Percentiles rank a stretch among this genome's conserved stretches.
Conservation (phyloP, 2,113 vertebrate species). For the Protomyctophum bolini region DNA sequence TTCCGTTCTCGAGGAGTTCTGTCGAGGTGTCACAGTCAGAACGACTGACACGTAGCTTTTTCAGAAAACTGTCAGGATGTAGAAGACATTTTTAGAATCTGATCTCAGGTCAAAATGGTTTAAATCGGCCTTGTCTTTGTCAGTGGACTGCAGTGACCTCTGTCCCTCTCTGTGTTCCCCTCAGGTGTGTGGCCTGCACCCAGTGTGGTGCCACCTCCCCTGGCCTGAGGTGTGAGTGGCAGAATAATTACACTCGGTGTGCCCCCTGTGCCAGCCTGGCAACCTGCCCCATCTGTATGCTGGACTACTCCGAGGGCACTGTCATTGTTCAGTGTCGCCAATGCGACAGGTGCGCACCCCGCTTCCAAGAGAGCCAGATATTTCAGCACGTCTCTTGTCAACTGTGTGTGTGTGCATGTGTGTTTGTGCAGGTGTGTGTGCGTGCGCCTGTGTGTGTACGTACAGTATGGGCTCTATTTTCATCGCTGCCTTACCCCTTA, state of each 20-base stretch:
- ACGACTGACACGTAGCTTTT: too few species aligned
- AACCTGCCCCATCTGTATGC: conserved; percentile 87
- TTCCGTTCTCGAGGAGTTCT: too few species aligned
- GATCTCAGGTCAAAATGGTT: too few species aligned
- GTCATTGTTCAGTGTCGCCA: conserved; percentile 94
- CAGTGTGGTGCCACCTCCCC: conserved; percentile 93
- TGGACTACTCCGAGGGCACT: conserved; percentile 90
- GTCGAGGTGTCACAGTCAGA: too few species aligned
- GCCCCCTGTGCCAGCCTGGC: conserved; percentile 93
- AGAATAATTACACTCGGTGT: conserved; percentile 98
- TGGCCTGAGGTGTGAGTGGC: conserved; percentile 94
- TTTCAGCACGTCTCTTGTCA: conserved; percentile 6
- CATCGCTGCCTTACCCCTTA: too few species aligned
- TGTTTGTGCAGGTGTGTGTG: too few species aligned
- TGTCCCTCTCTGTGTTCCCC: conserved; percentile 30
- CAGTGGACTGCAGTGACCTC: conserved; percentile 1
- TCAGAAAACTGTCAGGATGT: too few species aligned
- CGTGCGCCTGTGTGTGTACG: too few species aligned
- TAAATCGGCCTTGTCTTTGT: not conserved
- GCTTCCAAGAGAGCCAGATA: conserved; percentile 7
- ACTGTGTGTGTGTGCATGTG: not conserved
- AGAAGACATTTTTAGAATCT: too few species aligned
- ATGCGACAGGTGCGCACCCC: conserved; percentile 87
- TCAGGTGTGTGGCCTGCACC: conserved; percentile 95
- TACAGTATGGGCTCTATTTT: too few species aligned